These are phyloP conservation scores for Ectemnius continuus DNA, from an alignment of 2,888 invertebrate species.

Conservation along the genomic window DNA sequence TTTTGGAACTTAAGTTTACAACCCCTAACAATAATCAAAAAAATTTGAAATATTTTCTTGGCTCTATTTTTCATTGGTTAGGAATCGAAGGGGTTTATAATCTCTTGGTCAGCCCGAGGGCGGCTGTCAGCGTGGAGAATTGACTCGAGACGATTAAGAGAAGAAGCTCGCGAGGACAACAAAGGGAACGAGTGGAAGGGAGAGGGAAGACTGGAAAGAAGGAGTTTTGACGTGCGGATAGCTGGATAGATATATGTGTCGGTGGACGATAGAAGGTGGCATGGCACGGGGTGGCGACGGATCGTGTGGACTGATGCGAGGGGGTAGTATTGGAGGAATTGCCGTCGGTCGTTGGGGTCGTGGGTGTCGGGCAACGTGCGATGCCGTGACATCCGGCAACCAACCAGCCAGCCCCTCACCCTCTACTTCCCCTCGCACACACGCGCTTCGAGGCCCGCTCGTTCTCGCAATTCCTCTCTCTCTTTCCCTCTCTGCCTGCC, in stretches of 20 bases:
- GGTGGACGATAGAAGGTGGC: neutral
- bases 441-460: neutral
- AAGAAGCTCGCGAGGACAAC: too few species aligned
- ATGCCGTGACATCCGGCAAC: constrained; percentile 8
- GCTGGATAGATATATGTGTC: neutral
- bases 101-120: too few species aligned
- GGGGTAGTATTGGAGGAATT: constrained; percentile 2
- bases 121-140: too few species aligned
- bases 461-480: neutral
- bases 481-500: neutral
- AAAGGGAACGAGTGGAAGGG: constrained; percentile 36
- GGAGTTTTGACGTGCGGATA: too few species aligned
- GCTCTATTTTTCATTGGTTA: too few species aligned
- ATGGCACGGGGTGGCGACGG: constrained; percentile 8
- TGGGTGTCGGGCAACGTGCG: neutral
- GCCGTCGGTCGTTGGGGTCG: neutral
- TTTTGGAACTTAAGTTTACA: too few species aligned
- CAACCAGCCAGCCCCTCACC: neutral
- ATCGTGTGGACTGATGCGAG: neutral
- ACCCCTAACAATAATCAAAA: too few species aligned
- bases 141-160: too few species aligned
- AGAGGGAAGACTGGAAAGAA: constrained; percentile 30
- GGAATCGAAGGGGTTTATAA: too few species aligned
- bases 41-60: too few species aligned
- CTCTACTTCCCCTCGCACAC: neutral